Evolutionary conservation across 2,888 invertebrate genomes (phyloP).

Genomic region (Drosophila monieri): DNA sequence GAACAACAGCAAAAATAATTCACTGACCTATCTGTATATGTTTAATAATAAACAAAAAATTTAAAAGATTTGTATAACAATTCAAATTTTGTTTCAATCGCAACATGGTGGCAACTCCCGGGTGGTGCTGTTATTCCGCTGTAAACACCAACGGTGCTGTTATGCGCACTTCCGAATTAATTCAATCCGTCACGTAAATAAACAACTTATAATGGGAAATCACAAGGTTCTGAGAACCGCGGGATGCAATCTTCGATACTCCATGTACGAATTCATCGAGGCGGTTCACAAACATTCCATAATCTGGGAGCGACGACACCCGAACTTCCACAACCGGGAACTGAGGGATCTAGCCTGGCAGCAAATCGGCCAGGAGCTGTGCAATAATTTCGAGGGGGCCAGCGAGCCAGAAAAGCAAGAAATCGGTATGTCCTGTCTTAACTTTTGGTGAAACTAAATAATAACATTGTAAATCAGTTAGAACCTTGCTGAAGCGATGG

Average conservation of each 20-base stretch:
- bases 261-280: constrained; percentile 72
- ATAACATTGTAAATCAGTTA: constrained; percentile 41
- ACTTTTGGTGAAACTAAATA: background rate
- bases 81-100: constrained; percentile 1
- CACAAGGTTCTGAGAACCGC: constrained; percentile 66
- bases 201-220: constrained; percentile 60
- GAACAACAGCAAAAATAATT: constrained; percentile 35
- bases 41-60: constrained; percentile 52
- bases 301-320: constrained; percentile 68
- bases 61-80: constrained; percentile 49
- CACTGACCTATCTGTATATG: constrained; percentile 64
- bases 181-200: constrained; percentile 19
- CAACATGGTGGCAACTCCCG: constrained; percentile 41
- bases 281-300: constrained; percentile 58
- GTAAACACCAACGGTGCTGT: constrained; percentile 19
- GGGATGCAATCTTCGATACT: constrained; percentile 58
- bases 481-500: constrained; percentile 68
- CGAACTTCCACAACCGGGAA: constrained; percentile 68
- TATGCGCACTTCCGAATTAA: constrained; percentile 39
- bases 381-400: constrained; percentile 49
- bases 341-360: constrained; percentile 70
- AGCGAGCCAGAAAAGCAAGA: constrained; percentile 54
- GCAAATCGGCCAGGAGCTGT: constrained; percentile 58
- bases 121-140: constrained; percentile 6
- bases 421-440: constrained; percentile 51